Evolutionary conservation across 1,140 invertebrate genomes (phyloP), one percentile per base, ranked within the genome.

Genomic region (Aphis craccivora): DNA sequence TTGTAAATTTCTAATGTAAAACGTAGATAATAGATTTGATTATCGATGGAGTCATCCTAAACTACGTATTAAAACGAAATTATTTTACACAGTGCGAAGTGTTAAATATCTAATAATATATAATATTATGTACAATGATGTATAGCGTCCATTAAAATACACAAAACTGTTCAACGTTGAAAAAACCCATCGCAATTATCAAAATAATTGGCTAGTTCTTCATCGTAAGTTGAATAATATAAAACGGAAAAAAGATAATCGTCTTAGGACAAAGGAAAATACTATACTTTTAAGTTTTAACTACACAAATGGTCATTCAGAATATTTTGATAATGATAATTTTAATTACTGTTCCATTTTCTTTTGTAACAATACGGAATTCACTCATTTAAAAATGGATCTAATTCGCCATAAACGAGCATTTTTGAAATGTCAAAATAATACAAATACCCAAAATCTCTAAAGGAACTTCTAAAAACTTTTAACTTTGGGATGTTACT

Each of bases 311-410:
- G 81, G 81, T 40, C 81, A 83, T 83, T 83, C 23, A 83, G 20
- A 37, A 83, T 83, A 83, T 40, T 83, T 40, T 83, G 81, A 83
- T 40, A 40, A 37, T 37, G 35, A 83, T 83, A 37, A 37, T 83
- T 83, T 83, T 83, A 83, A 83, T 83, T 83, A 83, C 81, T 83
- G 22, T 83, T 40, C 35, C 35, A 37, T 83, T 83, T 83, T 83
- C 0, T 37, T 37, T 83, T 40, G 40, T 37, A 83, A 83, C 35
- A 37, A 83, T 37, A 83, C 35, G 23, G 23, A 83, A 83, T 83
- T 40, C 37, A 37, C 35, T 83, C 20, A 67, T 67, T 37, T 83
- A 83, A 83, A 83, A 83, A 83, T 40, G 81, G 35, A 83, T 22
- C 37, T 83, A 83, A 83, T 37, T 67, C 30, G 11, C 30, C 14